Evolutionary conservation across 2,113 vertebrate species (phyloP), one percentile per base, ranked within the genome.

Genomic region (Daphoenositta chrysoptera): DNA sequence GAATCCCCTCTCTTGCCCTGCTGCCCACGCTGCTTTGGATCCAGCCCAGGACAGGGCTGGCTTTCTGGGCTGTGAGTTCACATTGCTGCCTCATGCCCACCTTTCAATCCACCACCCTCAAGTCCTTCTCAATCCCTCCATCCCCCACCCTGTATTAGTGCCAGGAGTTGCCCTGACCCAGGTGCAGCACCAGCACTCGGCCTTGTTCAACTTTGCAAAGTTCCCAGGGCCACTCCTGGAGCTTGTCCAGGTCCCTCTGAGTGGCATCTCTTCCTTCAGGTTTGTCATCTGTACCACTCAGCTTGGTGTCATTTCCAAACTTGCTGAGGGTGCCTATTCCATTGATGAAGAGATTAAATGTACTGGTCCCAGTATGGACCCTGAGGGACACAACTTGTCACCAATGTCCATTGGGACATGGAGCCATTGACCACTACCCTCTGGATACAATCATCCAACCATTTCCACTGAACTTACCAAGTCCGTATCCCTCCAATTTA

Each of bases 371-470:
- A 42, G 0, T 9, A 20, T 2, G 10, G 56, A 63, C 31, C 19
- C 14, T n/a, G n/a, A 68, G 47, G n/a, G 20, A 61, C 54, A 61
- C 2, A 40, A 54, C n/a, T 35, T 69, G 30, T 27, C 40, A 68
- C 12, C 0, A 0, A 4, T 11, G 15, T 28, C 63, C 63, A 42
- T 0, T 68, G 47, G 26, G 30, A 68, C n/a, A 61, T 2, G 35
- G n/a, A 47, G 47, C 30, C n/a, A 44, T 9, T n/a, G 54, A 47
- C 20, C 47, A 61, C 17, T 39, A 23, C 10, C 10, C 39, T 31
- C 40, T 50, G 47, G 28, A 51, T 28, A 28, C 28, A 47, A 51
- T 8, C 33, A 90, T 19, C 24, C 58, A 66, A 39, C 23, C 14
- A 60, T 18, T 53, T 82, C 21, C 33, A 56, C 21, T 11, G 21